phyloP scores from a whole-genome alignment of 2,797 vertebrate species.

The Phataginus tetradactyla region DNA sequence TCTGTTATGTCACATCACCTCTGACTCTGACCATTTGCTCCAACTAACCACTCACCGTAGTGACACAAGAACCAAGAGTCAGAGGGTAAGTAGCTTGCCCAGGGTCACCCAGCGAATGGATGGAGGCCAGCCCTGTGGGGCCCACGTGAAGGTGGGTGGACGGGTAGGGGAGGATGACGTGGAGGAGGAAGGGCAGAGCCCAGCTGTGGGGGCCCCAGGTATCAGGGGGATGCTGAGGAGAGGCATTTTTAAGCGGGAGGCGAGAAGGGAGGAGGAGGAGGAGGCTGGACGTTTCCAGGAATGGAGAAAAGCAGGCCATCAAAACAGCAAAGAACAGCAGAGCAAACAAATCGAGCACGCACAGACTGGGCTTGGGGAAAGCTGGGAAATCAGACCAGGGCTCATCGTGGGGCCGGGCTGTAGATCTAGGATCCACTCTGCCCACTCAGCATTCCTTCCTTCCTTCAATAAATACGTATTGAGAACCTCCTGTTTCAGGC shows the following conservation, averaged over 20 bases:
- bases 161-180: rapidly evolving
- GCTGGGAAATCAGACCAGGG: rapidly evolving
- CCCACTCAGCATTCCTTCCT: rapidly evolving
- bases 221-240: no score
- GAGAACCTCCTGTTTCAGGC: background rate
- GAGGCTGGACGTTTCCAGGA: background rate
- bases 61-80: background rate
- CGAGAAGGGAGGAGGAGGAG: background rate
- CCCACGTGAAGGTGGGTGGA: background rate
- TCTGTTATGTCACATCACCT: rapidly evolving
- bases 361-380: background rate
- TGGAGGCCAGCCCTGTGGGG: background rate
- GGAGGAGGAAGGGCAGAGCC: background rate
- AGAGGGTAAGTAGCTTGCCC: background rate
- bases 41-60: background rate
- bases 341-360: rapidly evolving
- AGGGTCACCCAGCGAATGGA: rapidly evolving
- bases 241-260: no score
- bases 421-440: rapidly evolving
- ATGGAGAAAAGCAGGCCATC: background rate
- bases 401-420: background rate
- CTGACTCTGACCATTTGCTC: background rate
- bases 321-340: background rate
- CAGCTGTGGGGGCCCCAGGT: no score
- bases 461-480: rapidly evolving